Evolutionary conservation across 1,140 invertebrate species (phyloP), one percentile per base, ranked within the genome.

Genomic region (Battus philenor): DNA sequence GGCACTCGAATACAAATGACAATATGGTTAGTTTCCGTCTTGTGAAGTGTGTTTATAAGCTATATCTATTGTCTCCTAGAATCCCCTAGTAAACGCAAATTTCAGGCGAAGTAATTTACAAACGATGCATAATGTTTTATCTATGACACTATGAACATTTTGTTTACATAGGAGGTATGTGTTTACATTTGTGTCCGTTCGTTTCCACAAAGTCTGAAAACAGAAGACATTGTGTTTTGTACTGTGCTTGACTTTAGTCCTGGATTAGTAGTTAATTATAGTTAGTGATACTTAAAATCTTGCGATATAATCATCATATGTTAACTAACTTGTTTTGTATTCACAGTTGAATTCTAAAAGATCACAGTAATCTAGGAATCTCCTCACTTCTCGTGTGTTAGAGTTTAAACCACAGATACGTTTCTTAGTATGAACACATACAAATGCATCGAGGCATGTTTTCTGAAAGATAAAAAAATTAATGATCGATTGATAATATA

Each of bases 301-400:
- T n/a, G n/a, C n/a, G n/a, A n/a, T n/a, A n/a, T n/a, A n/a, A n/a
- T n/a, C n/a, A n/a, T n/a, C n/a, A n/a, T n/a, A 34, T 43, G 4
- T 41, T 26, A 44, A 54, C 62, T 55, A 55, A 78, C 76, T 45
- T 2, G 58, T 68, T 32, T 52, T 59, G 57, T 80, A 80, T 68
- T 79, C 64, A 30, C 80, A 84, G 41, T 81, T 84, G 39, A 73
- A 81, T 33, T 84, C 80, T 1, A 66, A 17, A 11, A 81, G 50
- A 29, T 79, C 74, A 43, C 80, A 84, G 6, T 26, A 34, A 34
- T 84, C 67, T 6, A 76, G 26, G 29, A 84, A 84, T 53, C 75
- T 58, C 33, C 69, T 52, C 0, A 78, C 43, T 59, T 81, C 74
- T 1, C 48, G 59, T 1, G 60, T 69, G 0, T 11, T 18, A 2